Evolutionary conservation across 92 coral and sea anemone species (phyloP).

Genomic region (Meandrina meandrites): DNA sequence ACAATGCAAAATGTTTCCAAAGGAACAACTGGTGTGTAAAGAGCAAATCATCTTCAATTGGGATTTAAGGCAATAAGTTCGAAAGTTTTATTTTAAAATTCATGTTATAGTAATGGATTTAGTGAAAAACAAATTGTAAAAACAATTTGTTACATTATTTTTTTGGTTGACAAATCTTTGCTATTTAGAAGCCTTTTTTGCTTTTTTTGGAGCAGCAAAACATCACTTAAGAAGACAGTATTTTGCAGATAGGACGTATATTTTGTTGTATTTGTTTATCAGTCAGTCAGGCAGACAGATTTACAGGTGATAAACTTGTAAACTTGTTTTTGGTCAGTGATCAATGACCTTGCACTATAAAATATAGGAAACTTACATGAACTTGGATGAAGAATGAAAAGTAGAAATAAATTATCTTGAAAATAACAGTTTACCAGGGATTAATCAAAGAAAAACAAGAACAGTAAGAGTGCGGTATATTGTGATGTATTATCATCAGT

Average conservation of each 20-base stretch:
- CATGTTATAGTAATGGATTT: not conserved
- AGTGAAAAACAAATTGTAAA: not conserved
- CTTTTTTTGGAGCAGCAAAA: not conserved
- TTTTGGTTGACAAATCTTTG: not conserved
- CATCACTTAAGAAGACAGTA: not conserved
- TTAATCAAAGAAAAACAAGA: not conserved
- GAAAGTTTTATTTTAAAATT: too few relatives aligned
- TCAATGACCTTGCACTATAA: not conserved
- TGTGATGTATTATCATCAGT: not conserved
- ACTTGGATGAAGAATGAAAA: not conserved
- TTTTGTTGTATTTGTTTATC: not conserved
- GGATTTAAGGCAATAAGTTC: not conserved
- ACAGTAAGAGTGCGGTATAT: not conserved
- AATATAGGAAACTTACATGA: not conserved
- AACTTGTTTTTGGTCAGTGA: not conserved
- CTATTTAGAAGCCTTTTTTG: not conserved
- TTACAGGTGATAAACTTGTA: too few relatives aligned
- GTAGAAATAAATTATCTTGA: not conserved
- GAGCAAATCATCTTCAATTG: not conserved
- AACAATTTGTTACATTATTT: not conserved
- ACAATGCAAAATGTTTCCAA: not conserved
- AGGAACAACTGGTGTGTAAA: not conserved
- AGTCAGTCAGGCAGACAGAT: not conserved
- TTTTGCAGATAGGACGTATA: not conserved
- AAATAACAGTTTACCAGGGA: not conserved